A percentile compares a stretch with the other conserved stretches of the same genome.
These are phyloP conservation scores for Phoebastria nigripes DNA, from an alignment of 2,797 vertebrate genomes.

Conservation along the genomic window DNA sequence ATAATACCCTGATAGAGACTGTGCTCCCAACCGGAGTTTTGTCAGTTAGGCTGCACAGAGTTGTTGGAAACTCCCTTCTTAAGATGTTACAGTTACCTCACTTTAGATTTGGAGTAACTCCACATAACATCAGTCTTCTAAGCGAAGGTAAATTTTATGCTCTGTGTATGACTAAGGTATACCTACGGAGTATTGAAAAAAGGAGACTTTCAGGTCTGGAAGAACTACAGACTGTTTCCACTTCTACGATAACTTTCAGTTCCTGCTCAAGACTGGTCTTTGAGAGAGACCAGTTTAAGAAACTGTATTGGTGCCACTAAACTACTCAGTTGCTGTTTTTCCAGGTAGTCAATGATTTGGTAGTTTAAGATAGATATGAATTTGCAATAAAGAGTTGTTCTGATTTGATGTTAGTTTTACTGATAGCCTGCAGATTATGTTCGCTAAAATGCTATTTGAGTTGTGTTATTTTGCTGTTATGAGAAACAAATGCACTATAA, in stretches of 20 bases:
- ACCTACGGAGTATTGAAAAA: background rate
- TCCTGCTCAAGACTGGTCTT: background rate
- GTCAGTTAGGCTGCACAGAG: background rate
- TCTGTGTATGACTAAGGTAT: background rate
- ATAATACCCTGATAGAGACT: background rate
- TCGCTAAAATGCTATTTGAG: background rate
- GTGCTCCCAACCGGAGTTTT: background rate
- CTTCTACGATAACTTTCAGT: background rate
- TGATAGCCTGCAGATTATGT: background rate
- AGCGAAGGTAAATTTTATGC: background rate
- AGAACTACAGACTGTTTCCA: background rate
- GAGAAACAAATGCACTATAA: background rate
- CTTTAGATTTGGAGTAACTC: background rate
- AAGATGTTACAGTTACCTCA: background rate
- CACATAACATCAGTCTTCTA: background rate
- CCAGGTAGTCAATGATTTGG: background rate
- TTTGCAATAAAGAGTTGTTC: background rate
- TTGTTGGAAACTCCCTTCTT: background rate
- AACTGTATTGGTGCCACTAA: background rate
- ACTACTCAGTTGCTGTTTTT: background rate
- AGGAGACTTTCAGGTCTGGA: background rate
- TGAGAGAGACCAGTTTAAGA: background rate
- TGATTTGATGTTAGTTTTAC: background rate
- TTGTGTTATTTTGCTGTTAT: background rate
- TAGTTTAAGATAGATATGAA: background rate